Base-by-base conservation (phyloP, 2,888 invertebrate genomes). In the Drosophila aldrichi region DNA sequence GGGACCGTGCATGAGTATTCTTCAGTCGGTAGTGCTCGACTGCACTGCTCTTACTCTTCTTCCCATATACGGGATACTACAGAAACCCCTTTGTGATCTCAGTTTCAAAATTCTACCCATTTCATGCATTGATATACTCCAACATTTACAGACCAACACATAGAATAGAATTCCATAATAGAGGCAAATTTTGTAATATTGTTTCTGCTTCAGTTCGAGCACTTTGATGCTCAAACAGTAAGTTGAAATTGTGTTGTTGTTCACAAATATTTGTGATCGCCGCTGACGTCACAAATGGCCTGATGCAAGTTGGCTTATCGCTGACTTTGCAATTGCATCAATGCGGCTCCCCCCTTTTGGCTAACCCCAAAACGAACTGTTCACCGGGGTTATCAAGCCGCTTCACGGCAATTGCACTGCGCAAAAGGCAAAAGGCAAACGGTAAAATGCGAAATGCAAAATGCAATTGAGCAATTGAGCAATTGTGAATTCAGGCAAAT, bases 341-440 rank as follows among this genome's bases (percentile, higher is more conserved):
- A 34, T 14, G 25, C 10, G 6, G 40, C 40, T 36, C 14, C 16
- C 48, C 61, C 61, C 59, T 34, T 57, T 44, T 14, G 32, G n/a
- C 16, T 46, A 36, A 54, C 55, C 29, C 57, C 22, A 14, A 14
- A 20, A 12, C 4, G 4, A 14, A 16, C 43, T n/a, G 48, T 57
- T 79, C 10, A 18, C 18, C 9, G 49, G 56, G 81, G 38, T 77
- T 80, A 77, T 77, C 77, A 59, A 1, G n/a, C 12, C 25, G 36
- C 29, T 34, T 12, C 16, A 16, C 25, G 10, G 9, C 36, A n/a
- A 18, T 20, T 14, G 36, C 18, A 29, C 22, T 51, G 57, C 48
- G 59, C 16, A 58, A 58, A 62, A 56, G 25, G 59, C 16, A 58
- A 58, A 62, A 56, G 25, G 29, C 48, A 22, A 32, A 29, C 6